These are phyloP conservation scores for Ibycter americanus DNA, from an alignment of 2,797 vertebrate genomes.

Conservation along the genomic window DNA sequence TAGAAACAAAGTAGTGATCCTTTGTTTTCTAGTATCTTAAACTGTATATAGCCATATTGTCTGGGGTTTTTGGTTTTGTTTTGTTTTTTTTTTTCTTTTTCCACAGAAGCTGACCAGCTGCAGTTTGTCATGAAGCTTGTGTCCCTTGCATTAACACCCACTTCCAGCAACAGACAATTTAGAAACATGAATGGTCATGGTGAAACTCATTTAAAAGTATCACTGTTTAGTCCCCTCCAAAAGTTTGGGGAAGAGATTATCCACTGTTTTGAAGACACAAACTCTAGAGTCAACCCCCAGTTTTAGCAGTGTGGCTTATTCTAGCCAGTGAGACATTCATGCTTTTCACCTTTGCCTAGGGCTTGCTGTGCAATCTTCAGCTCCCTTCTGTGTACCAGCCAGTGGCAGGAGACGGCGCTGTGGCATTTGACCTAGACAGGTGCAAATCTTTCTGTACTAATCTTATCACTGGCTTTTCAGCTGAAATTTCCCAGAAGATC, in stretches of 20 bases:
- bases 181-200: accelerated
- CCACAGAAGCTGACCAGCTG: not conserved
- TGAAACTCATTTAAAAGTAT: not conserved
- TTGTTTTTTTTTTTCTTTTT: not conserved
- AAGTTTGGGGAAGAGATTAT: not conserved
- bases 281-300: not conserved
- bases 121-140: not conserved
- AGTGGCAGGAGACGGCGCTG: not conserved
- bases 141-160: not conserved
- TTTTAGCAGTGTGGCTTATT: not conserved
- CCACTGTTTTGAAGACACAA: not conserved
- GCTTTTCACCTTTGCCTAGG: not conserved
- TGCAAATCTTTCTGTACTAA: not conserved
- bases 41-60: not conserved
- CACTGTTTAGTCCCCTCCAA: not conserved
- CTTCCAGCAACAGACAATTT: not conserved
- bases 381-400: not conserved
- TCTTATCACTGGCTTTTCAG: not conserved
- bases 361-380: not conserved
- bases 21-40: not conserved
- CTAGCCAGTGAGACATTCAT: not conserved
- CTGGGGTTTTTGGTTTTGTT: too few relatives aligned
- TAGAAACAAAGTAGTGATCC: not conserved
- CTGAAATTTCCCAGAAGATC: not conserved
- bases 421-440: not conserved